Base-by-base conservation (phyloP, 2,888 invertebrate genomes). In the Monoplex corrugatus region DNA sequence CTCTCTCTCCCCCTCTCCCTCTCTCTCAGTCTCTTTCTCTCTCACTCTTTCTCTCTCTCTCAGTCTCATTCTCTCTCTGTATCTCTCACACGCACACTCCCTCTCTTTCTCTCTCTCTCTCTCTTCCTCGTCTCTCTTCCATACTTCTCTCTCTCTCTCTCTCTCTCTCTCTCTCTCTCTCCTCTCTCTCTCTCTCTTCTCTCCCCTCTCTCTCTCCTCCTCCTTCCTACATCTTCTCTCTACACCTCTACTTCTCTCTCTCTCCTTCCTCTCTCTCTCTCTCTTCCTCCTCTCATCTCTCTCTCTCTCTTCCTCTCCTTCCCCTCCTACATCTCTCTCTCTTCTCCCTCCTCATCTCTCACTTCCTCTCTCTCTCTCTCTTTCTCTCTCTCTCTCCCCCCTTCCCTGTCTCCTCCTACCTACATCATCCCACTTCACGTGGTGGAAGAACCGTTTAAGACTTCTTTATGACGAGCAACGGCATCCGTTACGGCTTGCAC, bases 281-380 rank as follows among this genome's bases (percentile, higher is more conserved):
- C 38, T 28, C 38, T 10, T 32, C n/a, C 44, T 13, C n/a, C 32
- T 82, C 40, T 19, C 38, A 23, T 38, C n/a, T 38, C 16, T 2
- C 82, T 28, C 57, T 35, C 50, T 38, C 40, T 83, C 43, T 88
- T 38, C 35, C 72, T 72, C 72, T 72, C 72, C 35, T 40, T 78
- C 78, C 40, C 78, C 23, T 19, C 23, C 40, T 40, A 3, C 16
- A 6, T 72, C 72, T 72, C 32, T 72, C 10, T 72, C 35, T 35
- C 63, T 63, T 28, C 23, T 28, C 28, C 13, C 23, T 23, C 63
- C 28, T 28, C 28, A 16, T 63, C 63, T 23, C 23, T 63, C 63
- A 3, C 63, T 23, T 3, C 28, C 13, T 63, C 63, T 63, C 63
- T 63, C 63, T 63, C 63, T 63, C 63, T 63, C 8, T 23, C 63